Conservation (phyloP, 2,888 invertebrate species). For the Acrocyrtus sp. region DNA sequence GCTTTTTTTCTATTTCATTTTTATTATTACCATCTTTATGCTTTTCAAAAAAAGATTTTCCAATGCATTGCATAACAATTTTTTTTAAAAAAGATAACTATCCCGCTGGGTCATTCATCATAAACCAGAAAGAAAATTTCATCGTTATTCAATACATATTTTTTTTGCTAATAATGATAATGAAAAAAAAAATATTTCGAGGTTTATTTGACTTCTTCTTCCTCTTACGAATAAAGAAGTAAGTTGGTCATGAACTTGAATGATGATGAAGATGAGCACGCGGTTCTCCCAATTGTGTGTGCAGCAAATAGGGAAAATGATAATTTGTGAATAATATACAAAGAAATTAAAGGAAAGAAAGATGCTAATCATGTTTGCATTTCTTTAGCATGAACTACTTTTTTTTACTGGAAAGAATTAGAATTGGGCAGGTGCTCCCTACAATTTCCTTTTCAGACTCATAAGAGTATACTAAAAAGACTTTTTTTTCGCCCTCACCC, state of each 20-base stretch:
- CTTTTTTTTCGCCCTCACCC: too few species aligned
- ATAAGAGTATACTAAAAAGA: too few species aligned
- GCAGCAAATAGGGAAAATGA: conserved; percentile 10
- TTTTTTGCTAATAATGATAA: too few species aligned
- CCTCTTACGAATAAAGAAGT: conserved; percentile 23
- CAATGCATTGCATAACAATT: not conserved
- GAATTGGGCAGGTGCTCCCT: conserved; percentile 37
- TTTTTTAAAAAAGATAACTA: not conserved
- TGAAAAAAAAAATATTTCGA: not conserved
- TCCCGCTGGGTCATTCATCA: not conserved
- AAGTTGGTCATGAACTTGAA: conserved; percentile 44
- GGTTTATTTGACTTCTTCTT: conserved; percentile 15
- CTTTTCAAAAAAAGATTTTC: not conserved
- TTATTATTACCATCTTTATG: not conserved
- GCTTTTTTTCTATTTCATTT: not conserved
- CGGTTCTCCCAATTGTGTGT: conserved; percentile 2
- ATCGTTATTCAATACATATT: not conserved
- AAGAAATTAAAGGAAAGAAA: conserved; percentile 8
- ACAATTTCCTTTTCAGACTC: not conserved
- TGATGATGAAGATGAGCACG: not conserved
- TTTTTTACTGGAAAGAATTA: conserved; percentile 3
- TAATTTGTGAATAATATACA: conserved; percentile 39
- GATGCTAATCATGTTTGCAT: conserved; percentile 42
- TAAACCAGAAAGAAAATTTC: too few species aligned
- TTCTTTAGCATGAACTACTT: not conserved